Evolutionary conservation across 2,113 vertebrate genomes (phyloP).

Genomic region (Odocoileus hemionus): DNA sequence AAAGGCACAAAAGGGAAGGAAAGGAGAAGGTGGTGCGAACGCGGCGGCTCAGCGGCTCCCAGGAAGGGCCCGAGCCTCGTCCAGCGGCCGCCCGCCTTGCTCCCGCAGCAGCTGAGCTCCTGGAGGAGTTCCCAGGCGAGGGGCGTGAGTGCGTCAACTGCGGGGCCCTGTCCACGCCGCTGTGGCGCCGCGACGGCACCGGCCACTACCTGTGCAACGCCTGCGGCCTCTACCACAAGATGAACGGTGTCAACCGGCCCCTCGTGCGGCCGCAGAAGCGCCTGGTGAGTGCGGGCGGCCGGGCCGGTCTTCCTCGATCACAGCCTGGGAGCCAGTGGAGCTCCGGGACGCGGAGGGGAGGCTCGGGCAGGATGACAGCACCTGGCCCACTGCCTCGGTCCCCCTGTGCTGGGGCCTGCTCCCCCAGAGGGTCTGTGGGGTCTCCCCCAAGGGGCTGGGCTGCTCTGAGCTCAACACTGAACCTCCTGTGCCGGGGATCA

Average conservation of each 20-base stretch:
- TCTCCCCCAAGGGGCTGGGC: not conserved
- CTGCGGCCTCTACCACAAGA: conserved; percentile 98
- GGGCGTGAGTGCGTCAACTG: conserved; percentile 98
- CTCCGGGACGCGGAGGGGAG: rapidly evolving
- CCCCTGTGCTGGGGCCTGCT: not conserved
- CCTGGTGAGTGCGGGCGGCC: conserved; percentile 83
- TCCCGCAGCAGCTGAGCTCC: conserved; percentile 80
- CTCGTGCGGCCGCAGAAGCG: conserved; percentile 96
- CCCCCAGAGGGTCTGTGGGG: not conserved
- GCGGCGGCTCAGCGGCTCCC: rapidly evolving
- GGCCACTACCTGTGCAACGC: conserved; percentile 98
- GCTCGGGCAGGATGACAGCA: not conserved
- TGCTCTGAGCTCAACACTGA: too few relatives aligned
- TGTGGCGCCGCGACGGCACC: conserved; percentile 96
- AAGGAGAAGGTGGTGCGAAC: not conserved
- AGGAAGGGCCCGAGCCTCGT: rapidly evolving
- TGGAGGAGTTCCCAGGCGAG: conserved; percentile 90
- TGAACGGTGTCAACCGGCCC: conserved; percentile 97
- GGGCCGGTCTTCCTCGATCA: not conserved
- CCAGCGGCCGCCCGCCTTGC: not conserved
- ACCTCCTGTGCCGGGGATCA: too few relatives aligned
- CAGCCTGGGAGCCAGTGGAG: not conserved
- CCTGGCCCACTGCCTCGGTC: not conserved
- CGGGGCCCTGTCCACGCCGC: conserved; percentile 95
- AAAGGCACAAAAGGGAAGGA: not conserved